Percentiles rank a stretch among this genome's conserved stretches.
phyloP scores from a whole-genome alignment of 1,140 invertebrate genomes.

The Pogonomyrmex californicus region DNA sequence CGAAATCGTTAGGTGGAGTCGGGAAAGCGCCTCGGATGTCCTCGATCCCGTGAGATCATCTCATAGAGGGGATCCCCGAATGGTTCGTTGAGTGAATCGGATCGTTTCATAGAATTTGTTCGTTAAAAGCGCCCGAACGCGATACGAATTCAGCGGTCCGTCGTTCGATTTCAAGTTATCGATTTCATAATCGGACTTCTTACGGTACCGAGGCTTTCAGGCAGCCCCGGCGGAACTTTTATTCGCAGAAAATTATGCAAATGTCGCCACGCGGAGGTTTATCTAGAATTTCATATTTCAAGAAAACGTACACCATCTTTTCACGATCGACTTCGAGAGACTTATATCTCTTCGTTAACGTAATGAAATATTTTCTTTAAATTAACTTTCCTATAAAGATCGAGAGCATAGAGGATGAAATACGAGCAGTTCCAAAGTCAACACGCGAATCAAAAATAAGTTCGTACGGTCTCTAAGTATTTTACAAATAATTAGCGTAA shows the following conservation, averaged over 20 bases:
- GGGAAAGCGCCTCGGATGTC: conserved; percentile 46
- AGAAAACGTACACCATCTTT: not conserved
- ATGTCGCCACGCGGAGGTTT: not conserved
- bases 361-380: conserved; percentile 43
- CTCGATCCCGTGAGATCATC: conserved; percentile 45
- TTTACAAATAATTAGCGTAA: conserved; percentile 42
- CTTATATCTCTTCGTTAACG: conserved; percentile 11
- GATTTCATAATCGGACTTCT: conserved; percentile 27
- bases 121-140: conserved; percentile 48
- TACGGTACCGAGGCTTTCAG: not conserved
- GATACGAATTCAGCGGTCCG: conserved; percentile 34
- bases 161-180: not conserved
- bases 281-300: conserved; percentile 1
- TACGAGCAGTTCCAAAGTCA: not conserved
- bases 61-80: conserved; percentile 35
- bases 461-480: not conserved
- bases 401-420: not conserved
- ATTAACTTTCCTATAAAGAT: not conserved
- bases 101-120: conserved; percentile 51
- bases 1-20: conserved; percentile 60
- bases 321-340: not conserved
- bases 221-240: not conserved
- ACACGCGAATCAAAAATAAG: not conserved
- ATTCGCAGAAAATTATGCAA: not conserved
- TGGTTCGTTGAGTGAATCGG: conserved; percentile 45